These are phyloP conservation scores for Notodonta ziczac DNA, from an alignment of 2,888 invertebrate species.

Conservation along the genomic window DNA sequence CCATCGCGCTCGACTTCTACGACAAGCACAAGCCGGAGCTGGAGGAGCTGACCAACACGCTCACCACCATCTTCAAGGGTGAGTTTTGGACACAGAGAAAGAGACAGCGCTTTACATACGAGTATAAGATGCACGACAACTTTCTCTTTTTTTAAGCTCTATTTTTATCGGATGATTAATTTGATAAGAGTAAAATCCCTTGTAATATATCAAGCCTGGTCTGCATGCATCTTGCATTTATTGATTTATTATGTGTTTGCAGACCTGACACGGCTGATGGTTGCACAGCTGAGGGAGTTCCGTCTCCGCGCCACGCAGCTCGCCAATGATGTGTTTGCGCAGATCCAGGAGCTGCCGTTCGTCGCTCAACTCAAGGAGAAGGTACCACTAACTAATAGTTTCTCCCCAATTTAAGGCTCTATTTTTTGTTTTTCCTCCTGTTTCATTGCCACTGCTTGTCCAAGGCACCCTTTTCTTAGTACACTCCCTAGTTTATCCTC, in stretches of 20 bases:
- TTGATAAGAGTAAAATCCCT: too few species aligned
- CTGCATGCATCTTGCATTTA: too few species aligned
- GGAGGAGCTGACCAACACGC: constrained; percentile 82
- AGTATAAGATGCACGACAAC: too few species aligned
- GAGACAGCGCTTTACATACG: too few species aligned
- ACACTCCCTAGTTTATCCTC: too few species aligned
- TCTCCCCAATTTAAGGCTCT: too few species aligned
- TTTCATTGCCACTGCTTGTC: too few species aligned
- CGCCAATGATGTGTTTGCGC: constrained; percentile 56
- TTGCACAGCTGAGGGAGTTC: constrained; percentile 72
- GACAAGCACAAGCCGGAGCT: constrained; percentile 88
- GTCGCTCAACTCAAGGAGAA: constrained; percentile 66
- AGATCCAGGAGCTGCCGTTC: constrained; percentile 74
- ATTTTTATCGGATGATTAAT: too few species aligned
- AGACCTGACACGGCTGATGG: constrained; percentile 74
- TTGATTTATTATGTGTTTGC: constrained; percentile 4
- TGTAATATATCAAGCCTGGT: too few species aligned
- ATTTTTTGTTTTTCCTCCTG: too few species aligned
- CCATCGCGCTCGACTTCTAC: constrained; percentile 81
- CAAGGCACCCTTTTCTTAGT: too few species aligned
- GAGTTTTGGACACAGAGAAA: constrained; percentile 13
- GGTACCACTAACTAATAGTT: constrained; percentile 50
- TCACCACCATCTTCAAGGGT: constrained; percentile 83
- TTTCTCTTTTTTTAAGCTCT: too few species aligned
- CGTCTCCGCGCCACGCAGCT: constrained; percentile 59